Evolutionary conservation across 2,888 invertebrate species (phyloP), one percentile per base, ranked within the genome.

Genomic region (Itoplectis maculator): DNA sequence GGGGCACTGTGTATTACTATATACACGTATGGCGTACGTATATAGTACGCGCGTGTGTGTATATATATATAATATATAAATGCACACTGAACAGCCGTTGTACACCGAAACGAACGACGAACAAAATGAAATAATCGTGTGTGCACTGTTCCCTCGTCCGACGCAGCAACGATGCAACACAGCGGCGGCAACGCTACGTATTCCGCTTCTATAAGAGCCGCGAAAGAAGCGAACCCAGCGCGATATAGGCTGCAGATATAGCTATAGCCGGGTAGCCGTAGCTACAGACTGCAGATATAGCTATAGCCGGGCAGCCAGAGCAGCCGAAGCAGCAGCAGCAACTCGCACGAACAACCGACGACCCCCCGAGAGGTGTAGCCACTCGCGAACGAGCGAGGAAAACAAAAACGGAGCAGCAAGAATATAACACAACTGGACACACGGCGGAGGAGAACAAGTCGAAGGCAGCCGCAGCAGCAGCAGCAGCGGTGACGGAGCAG

Each of bases 81-180:
- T 69, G 81, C 81, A 81, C 79, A 81, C 79, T 54, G 47, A 79
- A 74, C 78, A 59, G 63, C 47, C 74, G 74, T 42, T 40, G 68
- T 47, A 35, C 56, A 76, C 72, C 78, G 80, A 65, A 83, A 29
- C 29, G 3, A 29, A 29, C 74, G 74, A 80, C 69, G 54, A 81
- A 65, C 51, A 61, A 40, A 73, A 66, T 29, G 37, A 73, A 74
- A 78, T 73, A 70, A 74, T 49, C 65, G 66, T 37, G 11, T 47
- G 37, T 35, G 54, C 70, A 70, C 70, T 29, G 70, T n/a, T n/a
- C n/a, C 9, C 54, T 72, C 70, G 70, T 56, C 45, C 23, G 56
- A 56, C 51, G 18, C 35, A 61, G 59, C 29, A 69, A 54, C 51
- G n/a, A n/a, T n/a, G n/a, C n/a, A n/a, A 59, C 54, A 40, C n/a